Evolutionary conservation across 2,113 vertebrate genomes (phyloP).

Genomic region (Aix galericulata): DNA sequence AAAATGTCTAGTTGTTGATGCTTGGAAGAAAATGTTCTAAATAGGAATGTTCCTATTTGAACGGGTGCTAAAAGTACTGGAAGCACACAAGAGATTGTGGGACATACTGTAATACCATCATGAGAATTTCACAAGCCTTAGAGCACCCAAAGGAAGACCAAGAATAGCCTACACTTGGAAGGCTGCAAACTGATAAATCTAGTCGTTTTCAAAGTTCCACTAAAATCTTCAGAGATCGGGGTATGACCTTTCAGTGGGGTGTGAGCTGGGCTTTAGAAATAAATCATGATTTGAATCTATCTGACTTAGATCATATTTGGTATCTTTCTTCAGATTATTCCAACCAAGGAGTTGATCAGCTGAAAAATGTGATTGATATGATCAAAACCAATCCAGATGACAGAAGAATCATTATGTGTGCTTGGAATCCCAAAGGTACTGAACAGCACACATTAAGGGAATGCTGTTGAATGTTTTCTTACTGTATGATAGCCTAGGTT

Average conservation of each 20-base stretch:
- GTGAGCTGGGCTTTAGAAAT: not conserved
- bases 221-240: not conserved
- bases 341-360: slow-evolving; percentile 92
- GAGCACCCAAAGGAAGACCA: not conserved
- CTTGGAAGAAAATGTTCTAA: not conserved
- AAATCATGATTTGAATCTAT: not conserved
- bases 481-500: not conserved
- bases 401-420: slow-evolving; percentile 95
- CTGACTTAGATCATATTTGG: not conserved
- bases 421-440: slow-evolving; percentile 93
- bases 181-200: not conserved
- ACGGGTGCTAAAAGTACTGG: not conserved
- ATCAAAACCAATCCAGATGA: slow-evolving; percentile 94
- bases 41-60: not conserved
- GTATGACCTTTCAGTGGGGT: not conserved
- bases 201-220: not conserved
- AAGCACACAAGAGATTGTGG: not conserved
- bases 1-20: not conserved
- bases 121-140: not conserved
- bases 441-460: not conserved
- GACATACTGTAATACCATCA: fast-evolving
- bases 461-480: not conserved
- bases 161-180: not conserved
- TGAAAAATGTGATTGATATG: slow-evolving; percentile 91
- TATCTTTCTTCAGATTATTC: slow-evolving; percentile 86